Base-by-base conservation (phyloP, 2,888 invertebrate genomes). In the Scaptodrosophila latifasciaeformis region DNA sequence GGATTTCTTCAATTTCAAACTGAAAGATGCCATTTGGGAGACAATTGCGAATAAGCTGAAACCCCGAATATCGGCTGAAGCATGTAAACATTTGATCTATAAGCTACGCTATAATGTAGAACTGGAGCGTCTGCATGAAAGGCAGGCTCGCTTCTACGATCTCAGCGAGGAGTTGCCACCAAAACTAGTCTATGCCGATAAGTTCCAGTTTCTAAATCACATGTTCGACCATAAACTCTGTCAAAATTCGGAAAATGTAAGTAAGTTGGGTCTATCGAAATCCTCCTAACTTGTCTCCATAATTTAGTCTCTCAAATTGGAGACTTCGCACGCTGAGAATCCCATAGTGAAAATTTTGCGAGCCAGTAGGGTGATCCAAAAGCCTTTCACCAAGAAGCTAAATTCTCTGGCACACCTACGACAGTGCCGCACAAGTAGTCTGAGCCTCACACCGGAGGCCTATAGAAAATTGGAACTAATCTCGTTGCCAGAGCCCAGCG, bases 41-140 rank as follows among this genome's bases (percentile, higher is more conserved):
- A 13, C 58, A 3, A 67, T 75, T 4, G 71, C 78, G 2, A n/a
- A 59, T 0, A 13, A 61, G 37, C 67, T 75, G 75, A 30, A 40
- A 10, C 7, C n/a, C 0, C 7, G 47, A 0, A 59, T 59, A 2
- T 18, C 35, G 7, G 40, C 61, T 0, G 59, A 59, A 0, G 52
- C 29, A 39, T 67, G 75, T 63, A 75, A 62, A 24, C 31, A 45
- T 1, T 17, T 53, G 3, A 50, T 71, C 1, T 43, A 70, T 27
- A 54, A 1, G 37, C 13, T 70, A 17, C 67, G 71, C 31, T 75
- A 75, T 34, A 65, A 58, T 0, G 67, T 71, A 1, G 55, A 61
- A 4, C 9, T 67, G n/a, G 51, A 64, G 15, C 47, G 51, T 1
- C 6, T 77, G 7, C 65, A 40, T 1, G 37, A 47, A 29, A 19